phyloP scores from a whole-genome alignment of 92 coral and sea anemone genomes.

The Umimayanthus kanabou region DNA sequence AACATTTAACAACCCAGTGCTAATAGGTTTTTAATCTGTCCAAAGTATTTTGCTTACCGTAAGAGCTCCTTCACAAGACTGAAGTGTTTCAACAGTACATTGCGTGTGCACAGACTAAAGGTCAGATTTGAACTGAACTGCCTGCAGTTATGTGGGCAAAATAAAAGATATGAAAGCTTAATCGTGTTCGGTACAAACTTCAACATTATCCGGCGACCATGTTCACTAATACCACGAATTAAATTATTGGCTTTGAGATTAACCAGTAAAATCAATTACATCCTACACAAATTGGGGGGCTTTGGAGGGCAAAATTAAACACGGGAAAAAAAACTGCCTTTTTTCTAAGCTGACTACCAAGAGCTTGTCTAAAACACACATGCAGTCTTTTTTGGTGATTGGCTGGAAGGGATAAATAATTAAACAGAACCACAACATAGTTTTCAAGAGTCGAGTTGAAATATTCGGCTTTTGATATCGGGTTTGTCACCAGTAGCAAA shows the following conservation, averaged over 20 bases:
- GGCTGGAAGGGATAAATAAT: background rate
- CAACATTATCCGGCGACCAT: background rate
- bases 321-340: background rate
- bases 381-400: background rate
- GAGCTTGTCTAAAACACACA: background rate
- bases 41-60: slow-evolving; percentile 13
- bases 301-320: background rate
- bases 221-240: background rate
- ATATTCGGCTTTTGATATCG: too few relatives aligned
- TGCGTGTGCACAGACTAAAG: background rate
- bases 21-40: slow-evolving; percentile 34
- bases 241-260: background rate
- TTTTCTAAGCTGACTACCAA: background rate
- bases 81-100: background rate
- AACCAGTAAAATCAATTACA: background rate
- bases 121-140: background rate
- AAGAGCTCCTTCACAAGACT: slow-evolving; percentile 27
- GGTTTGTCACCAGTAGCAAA: background rate
- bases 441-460: too few relatives aligned
- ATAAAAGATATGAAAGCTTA: background rate
- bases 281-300: background rate
- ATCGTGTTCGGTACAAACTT: background rate
- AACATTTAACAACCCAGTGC: slow-evolving; percentile 15
- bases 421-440: background rate
- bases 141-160: background rate